These are phyloP conservation scores for Fulmarus glacialis DNA, from an alignment of 2,113 vertebrate species.

Conservation along the genomic window DNA sequence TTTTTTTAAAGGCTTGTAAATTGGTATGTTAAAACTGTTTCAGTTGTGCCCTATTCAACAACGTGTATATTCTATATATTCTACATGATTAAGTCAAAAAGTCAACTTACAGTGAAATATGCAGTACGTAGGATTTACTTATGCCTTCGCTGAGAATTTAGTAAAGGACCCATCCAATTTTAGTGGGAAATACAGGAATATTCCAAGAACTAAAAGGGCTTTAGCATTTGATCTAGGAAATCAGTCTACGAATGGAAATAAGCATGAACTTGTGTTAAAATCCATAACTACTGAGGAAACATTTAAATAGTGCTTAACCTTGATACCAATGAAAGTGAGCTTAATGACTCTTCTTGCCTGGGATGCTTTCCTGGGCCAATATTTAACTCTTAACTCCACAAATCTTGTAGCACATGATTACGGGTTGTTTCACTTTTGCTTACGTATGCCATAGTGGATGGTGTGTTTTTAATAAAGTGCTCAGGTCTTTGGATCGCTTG, in stretches of 20 bases:
- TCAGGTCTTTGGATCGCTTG: not conserved
- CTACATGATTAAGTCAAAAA: not conserved
- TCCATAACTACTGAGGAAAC: not conserved
- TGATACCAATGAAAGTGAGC: not conserved
- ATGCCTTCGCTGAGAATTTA: not conserved
- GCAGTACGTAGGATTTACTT: not conserved
- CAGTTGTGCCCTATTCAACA: not conserved
- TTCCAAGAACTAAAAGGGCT: not conserved
- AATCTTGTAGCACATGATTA: not conserved
- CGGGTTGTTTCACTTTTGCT: not conserved
- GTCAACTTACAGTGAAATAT: not conserved
- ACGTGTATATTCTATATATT: not conserved
- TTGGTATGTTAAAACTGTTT: not conserved
- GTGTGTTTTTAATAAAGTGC: not conserved
- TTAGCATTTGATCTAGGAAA: not conserved
- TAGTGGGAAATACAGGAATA: not conserved
- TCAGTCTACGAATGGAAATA: not conserved
- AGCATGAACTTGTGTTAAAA: not conserved
- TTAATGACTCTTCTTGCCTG: not conserved
- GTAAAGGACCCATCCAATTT: not conserved
- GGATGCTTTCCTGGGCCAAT: not conserved
- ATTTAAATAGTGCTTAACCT: not conserved
- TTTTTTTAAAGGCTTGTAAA: not conserved
- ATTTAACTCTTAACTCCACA: not conserved
- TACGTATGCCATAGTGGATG: fast-evolving